Conservation (phyloP, 2,113 vertebrate genomes). For the Crypturellus undulatus region DNA sequence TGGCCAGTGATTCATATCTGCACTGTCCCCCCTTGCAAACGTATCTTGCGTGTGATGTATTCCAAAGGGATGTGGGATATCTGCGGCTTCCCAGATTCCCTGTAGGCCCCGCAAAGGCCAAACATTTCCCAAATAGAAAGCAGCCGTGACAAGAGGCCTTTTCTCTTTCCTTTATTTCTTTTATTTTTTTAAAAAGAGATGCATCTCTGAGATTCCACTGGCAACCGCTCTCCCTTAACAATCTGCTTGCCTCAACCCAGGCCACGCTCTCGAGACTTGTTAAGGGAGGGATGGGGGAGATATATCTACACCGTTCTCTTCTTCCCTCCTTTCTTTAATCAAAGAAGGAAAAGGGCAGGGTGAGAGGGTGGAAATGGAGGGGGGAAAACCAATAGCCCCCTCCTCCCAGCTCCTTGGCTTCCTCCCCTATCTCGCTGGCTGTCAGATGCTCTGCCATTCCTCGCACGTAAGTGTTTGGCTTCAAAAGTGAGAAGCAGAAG, state of each 20-base stretch:
- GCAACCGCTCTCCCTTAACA: conserved; percentile 57
- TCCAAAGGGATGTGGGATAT: conserved; percentile 23
- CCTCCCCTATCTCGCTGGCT: conserved; percentile 35
- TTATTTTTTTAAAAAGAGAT: background rate
- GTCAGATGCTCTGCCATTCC: conserved; percentile 69
- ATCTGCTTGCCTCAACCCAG: conserved; percentile 58
- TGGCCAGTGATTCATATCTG: background rate
- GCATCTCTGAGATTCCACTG: conserved; percentile 48
- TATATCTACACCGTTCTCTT: conserved; percentile 26
- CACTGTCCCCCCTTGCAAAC: background rate
- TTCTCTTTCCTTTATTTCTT: conserved; percentile 27
- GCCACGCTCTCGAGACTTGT: conserved; percentile 64
- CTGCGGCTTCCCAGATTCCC: background rate
- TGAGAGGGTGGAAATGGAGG: background rate
- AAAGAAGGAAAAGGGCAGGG: conserved; percentile 37
- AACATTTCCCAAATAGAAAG: conserved; percentile 37
- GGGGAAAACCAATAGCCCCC: background rate
- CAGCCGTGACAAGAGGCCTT: conserved; percentile 38
- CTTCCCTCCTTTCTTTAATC: conserved; percentile 57
- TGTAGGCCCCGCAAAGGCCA: conserved; percentile 27
- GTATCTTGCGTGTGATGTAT: background rate
- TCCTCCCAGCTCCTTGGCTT: conserved; percentile 39
- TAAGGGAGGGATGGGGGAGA: conserved; percentile 45
- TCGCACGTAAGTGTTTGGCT: conserved; percentile 72
- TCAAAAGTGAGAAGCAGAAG: conserved; percentile 68